These are phyloP conservation scores for western clawed frog (Xenopus tropicalis) DNA, from an alignment of 2,113 vertebrate genomes.

Conservation along the genomic window UCB_Xtro_10.0 CM004445.2:110885001-110885500, in stretches of 20 bases:
- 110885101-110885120: conserved; percentile 65
- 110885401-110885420: no score
- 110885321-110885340: no score
- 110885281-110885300: no score
- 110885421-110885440: no score
- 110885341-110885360: no score
- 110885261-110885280: no score
- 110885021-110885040: conserved; percentile 72
- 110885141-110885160: conserved; percentile 85
- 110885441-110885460: no score
- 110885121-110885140: conserved; percentile 71
- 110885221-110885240: neutral
- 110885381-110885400: no score
- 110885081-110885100: conserved; percentile 85
- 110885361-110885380: no score
- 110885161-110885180: conserved; percentile 79
- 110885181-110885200: conserved; percentile 61
- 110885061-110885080: conserved; percentile 85
- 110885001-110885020: conserved; percentile 53
- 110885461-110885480: no score
- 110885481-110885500: no score
- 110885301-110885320: no score
- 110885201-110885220: conserved; percentile 48
- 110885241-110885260: neutral
- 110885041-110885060: conserved; percentile 81